These are phyloP conservation scores for Corythaixoides concolor DNA, from an alignment of 2,113 vertebrate species.

Conservation along the genomic window DNA sequence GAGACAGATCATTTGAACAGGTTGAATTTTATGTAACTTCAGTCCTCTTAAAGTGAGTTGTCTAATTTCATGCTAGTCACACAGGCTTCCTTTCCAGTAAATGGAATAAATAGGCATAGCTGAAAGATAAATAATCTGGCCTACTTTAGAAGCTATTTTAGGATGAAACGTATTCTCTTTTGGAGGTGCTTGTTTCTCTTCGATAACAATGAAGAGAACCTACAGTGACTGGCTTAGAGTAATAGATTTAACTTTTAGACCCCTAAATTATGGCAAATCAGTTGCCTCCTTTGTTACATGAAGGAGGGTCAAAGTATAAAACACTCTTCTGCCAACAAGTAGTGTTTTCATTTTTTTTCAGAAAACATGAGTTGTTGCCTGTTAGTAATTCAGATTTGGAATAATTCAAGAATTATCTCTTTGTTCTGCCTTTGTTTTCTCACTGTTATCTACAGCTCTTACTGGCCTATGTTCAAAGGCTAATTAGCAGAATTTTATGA, in stretches of 20 bases:
- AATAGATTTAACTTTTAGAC: neutral
- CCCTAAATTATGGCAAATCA: neutral
- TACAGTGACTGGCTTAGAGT: neutral
- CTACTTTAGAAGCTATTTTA: constrained; percentile 63
- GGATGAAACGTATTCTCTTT: neutral
- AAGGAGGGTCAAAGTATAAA: neutral
- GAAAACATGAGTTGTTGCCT: neutral
- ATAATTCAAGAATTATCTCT: neutral
- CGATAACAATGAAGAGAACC: neutral
- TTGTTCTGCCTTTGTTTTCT: neutral
- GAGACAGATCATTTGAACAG: neutral
- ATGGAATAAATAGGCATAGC: constrained; percentile 43
- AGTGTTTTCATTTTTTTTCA: neutral
- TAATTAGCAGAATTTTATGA: neutral
- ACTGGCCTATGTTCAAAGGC: neutral
- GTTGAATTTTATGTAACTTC: constrained; percentile 18
- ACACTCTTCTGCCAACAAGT: neutral
- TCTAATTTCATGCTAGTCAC: constrained; percentile 55
- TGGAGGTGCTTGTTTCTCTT: constrained; percentile 30
- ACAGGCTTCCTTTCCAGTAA: constrained; percentile 37
- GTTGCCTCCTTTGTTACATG: neutral
- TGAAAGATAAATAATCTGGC: constrained; percentile 65
- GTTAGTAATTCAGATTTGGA: neutral
- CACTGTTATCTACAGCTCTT: neutral
- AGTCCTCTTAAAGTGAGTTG: constrained; percentile 7